Conservation (phyloP, 2,888 invertebrate species). For the Drymonia ruficornis region DNA sequence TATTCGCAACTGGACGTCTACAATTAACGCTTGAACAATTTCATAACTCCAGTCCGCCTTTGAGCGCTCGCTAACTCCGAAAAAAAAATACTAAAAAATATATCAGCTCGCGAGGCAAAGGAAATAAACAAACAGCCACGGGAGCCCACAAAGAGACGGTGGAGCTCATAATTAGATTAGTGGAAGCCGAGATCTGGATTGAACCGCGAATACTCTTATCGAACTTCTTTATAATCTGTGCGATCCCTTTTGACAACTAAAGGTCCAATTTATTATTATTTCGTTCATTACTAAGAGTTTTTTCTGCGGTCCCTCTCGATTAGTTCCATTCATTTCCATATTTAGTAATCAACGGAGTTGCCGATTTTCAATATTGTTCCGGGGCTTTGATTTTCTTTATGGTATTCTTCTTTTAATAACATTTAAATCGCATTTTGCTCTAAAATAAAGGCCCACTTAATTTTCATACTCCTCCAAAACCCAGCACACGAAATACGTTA, state of each 20-base stretch:
- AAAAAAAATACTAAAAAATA: constrained; percentile 65
- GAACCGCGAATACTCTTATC: constrained; percentile 51
- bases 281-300: constrained; percentile 29
- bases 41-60: constrained; percentile 81
- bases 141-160: constrained; percentile 56
- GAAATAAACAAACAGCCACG: constrained; percentile 63
- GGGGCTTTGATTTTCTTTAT: constrained; percentile 14
- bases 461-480: neutral
- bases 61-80: constrained; percentile 65
- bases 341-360: constrained; percentile 24
- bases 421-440: neutral
- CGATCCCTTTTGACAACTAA: constrained; percentile 49
- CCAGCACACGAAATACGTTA: constrained; percentile 3
- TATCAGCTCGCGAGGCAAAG: constrained; percentile 62
- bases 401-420: constrained; percentile 7
- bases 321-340: constrained; percentile 32
- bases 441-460: neutral
- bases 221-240: constrained; percentile 55
- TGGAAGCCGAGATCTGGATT: constrained; percentile 54
- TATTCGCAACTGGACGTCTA: constrained; percentile 82
- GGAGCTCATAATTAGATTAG: constrained; percentile 75
- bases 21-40: constrained; percentile 83
- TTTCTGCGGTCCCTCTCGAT: constrained; percentile 26
- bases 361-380: constrained; percentile 17
- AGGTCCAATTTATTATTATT: constrained; percentile 42